A percentile compares a stretch with the other conserved stretches of the same genome.
These are phyloP conservation scores for Dyspetes luteomarginatus DNA, from an alignment of 2,888 invertebrate species.

Conservation along the genomic window DNA sequence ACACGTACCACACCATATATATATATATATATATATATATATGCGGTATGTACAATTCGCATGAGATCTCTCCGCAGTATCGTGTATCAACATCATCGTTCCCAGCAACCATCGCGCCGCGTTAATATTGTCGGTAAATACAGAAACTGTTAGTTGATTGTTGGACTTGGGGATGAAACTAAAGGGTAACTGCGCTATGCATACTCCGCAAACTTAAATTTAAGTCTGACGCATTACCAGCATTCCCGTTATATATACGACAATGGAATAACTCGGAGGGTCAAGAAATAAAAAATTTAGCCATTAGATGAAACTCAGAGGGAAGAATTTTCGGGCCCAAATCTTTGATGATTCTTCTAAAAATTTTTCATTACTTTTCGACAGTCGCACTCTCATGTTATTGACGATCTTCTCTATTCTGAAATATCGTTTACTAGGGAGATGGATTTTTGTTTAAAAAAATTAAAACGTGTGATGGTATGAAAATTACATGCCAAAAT, in stretches of 20 bases:
- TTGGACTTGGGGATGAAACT: neutral
- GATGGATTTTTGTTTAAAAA: no score
- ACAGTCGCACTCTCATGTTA: no score
- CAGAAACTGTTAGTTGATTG: neutral
- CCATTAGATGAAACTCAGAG: no score
- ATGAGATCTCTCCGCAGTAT: slow-evolving; percentile 26
- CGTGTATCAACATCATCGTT: slow-evolving; percentile 38
- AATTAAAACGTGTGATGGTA: no score
- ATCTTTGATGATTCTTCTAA: no score
- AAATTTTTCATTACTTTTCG: no score
- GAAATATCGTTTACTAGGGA: no score
- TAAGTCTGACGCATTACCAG: neutral
- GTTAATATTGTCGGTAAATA: neutral
- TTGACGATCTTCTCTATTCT: no score
- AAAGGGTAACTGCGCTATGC: neutral
- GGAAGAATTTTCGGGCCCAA: no score
- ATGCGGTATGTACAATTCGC: slow-evolving; percentile 16
- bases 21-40: slow-evolving; percentile 15
- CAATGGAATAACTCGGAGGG: neutral
- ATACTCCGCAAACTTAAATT: neutral
- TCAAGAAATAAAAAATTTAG: no score
- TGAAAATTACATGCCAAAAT: no score
- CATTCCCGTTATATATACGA: neutral
- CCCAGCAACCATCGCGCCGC: neutral
- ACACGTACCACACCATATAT: slow-evolving; percentile 58